phyloP scores from a whole-genome alignment of 2,797 vertebrate species.

The Phaenicophaeus curvirostris region DNA sequence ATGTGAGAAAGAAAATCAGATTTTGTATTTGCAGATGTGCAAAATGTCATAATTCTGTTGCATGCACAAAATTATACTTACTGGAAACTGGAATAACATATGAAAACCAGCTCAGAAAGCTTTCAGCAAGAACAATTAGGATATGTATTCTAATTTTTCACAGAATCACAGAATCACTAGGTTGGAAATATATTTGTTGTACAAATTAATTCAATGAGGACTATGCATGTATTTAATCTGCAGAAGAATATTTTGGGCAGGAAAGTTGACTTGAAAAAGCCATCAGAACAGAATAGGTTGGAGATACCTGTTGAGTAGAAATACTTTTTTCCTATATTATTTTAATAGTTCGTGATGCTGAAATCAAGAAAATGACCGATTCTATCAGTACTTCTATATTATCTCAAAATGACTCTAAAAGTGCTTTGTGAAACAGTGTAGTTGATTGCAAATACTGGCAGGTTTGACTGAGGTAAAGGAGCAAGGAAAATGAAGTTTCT shows the following conservation, averaged over 20 bases:
- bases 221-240: neutral
- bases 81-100: neutral
- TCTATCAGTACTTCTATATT: neutral
- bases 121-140: neutral
- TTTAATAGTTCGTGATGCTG: neutral
- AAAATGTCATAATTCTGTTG: neutral
- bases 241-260: neutral
- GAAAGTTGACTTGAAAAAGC: neutral
- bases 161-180: too few relatives aligned
- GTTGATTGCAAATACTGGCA: neutral
- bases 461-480: neutral
- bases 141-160: neutral
- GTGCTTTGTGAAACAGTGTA: neutral
- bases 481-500: neutral
- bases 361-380: neutral
- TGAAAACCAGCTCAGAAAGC: neutral
- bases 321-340: neutral
- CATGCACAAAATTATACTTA: neutral
- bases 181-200: neutral
- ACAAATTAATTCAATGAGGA: neutral
- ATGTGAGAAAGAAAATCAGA: neutral
- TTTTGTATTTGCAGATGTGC: neutral
- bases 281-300: neutral
- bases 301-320: neutral
- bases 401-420: neutral